Evolutionary conservation across 1,140 invertebrate genomes (phyloP).

Genomic region (Stegodyphus mimosarum): DNA sequence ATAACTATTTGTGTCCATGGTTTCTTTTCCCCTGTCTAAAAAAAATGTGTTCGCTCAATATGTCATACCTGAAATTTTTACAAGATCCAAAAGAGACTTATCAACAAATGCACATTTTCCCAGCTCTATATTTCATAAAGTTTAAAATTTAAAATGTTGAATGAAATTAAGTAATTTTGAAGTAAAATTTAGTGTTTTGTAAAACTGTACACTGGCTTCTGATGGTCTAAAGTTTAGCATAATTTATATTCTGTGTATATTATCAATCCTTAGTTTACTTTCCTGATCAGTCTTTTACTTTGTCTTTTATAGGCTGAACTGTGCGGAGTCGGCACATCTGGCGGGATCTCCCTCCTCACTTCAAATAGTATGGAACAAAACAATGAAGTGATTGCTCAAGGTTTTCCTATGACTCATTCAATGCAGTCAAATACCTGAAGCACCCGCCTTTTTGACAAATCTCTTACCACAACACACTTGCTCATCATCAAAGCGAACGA

Average conservation of each 20-base stretch:
- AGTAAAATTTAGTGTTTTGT: not conserved
- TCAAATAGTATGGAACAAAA: constrained; percentile 18
- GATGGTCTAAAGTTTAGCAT: not conserved
- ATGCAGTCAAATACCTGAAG: constrained; percentile 35
- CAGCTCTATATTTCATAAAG: not conserved
- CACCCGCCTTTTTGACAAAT: no score
- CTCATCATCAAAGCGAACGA: no score
- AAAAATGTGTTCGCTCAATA: no score
- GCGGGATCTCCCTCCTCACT: constrained; percentile 8
- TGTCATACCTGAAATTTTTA: no score
- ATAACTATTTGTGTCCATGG: no score
- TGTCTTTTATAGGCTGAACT: constrained; percentile 7
- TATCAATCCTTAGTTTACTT: not conserved
- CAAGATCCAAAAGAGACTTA: not conserved
- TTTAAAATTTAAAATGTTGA: no score
- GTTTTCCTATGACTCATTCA: constrained; percentile 24
- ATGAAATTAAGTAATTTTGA: not conserved
- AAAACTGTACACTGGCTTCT: not conserved
- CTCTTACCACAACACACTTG: no score
- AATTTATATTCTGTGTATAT: not conserved
- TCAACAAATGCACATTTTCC: not conserved
- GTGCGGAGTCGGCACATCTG: constrained; percentile 16
- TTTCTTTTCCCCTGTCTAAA: no score
- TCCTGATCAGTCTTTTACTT: not conserved
- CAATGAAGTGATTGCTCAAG: constrained; percentile 42